These are phyloP conservation scores for Coenonympha arcania DNA, from an alignment of 2,888 invertebrate genomes.

Conservation along the genomic window DNA sequence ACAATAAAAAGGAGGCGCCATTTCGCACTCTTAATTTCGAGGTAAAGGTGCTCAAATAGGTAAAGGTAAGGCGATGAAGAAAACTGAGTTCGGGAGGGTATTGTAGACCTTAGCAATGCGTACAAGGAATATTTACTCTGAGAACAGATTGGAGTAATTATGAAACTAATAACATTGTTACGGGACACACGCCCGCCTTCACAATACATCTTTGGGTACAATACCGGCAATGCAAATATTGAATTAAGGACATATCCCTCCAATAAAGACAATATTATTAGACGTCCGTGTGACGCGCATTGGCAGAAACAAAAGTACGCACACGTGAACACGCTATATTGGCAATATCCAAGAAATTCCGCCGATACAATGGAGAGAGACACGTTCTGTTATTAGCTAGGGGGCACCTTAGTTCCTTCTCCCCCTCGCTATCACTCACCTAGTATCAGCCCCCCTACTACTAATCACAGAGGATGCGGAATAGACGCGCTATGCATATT, in stretches of 20 bases:
- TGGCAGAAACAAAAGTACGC: constrained; percentile 62
- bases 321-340: constrained; percentile 66
- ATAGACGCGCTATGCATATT: constrained; percentile 74
- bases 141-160: background rate
- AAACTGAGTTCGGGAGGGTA: no score
- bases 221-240: constrained; percentile 24
- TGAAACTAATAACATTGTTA: constrained; percentile 4
- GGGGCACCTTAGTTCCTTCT: constrained; percentile 58
- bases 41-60: no score
- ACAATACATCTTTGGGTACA: constrained; percentile 11
- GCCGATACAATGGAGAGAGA: constrained; percentile 66
- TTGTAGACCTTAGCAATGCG: no score
- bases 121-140: background rate
- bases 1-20: no score
- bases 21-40: no score
- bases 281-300: constrained; percentile 36
- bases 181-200: background rate
- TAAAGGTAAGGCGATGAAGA: no score
- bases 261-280: constrained; percentile 33
- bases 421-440: constrained; percentile 72
- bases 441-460: constrained; percentile 57
- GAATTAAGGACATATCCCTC: constrained; percentile 25
- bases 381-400: constrained; percentile 66
- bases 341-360: constrained; percentile 71
- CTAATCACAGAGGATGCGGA: constrained; percentile 73